These are phyloP conservation scores for Meloidogyne floridensis DNA, from an alignment of 1,140 invertebrate genomes.

Conservation along the genomic window DNA sequence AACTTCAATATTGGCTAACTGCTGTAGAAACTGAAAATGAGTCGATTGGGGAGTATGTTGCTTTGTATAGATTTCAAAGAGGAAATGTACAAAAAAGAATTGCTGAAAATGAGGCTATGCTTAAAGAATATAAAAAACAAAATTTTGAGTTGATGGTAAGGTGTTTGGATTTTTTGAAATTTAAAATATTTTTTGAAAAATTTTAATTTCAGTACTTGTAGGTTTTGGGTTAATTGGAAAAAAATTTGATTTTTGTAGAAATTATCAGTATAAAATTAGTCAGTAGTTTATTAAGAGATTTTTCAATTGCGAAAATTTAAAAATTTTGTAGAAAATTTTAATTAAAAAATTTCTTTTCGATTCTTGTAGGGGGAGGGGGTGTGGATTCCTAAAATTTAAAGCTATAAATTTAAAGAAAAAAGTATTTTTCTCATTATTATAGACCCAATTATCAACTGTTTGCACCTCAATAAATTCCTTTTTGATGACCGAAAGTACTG, in stretches of 20 bases:
- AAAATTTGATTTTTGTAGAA: too few species aligned
- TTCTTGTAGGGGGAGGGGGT: too few species aligned
- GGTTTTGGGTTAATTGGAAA: too few species aligned
- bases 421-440: not conserved
- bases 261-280: too few species aligned
- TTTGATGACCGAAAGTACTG: not conserved
- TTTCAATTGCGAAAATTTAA: too few species aligned
- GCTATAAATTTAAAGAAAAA: too few species aligned
- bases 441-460: conserved; percentile 12
- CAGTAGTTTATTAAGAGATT: too few species aligned
- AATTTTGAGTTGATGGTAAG: conserved; percentile 27
- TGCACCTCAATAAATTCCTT: not conserved
- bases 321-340: too few species aligned
- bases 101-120: conserved; percentile 41
- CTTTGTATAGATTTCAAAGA: conserved; percentile 48
- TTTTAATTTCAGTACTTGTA: too few species aligned
- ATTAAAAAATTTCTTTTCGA: too few species aligned
- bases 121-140: conserved; percentile 27
- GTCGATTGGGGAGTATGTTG: conserved; percentile 52
- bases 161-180: not conserved
- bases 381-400: too few species aligned
- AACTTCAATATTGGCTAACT: conserved; percentile 50
- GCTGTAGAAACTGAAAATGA: conserved; percentile 53
- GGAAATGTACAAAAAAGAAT: conserved; percentile 48
- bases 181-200: too few species aligned